A percentile compares a stretch with the other conserved stretches of the same genome.
Conservation (phyloP, 2,797 vertebrate genomes). For the Pipistrellus pygmaeus region DNA sequence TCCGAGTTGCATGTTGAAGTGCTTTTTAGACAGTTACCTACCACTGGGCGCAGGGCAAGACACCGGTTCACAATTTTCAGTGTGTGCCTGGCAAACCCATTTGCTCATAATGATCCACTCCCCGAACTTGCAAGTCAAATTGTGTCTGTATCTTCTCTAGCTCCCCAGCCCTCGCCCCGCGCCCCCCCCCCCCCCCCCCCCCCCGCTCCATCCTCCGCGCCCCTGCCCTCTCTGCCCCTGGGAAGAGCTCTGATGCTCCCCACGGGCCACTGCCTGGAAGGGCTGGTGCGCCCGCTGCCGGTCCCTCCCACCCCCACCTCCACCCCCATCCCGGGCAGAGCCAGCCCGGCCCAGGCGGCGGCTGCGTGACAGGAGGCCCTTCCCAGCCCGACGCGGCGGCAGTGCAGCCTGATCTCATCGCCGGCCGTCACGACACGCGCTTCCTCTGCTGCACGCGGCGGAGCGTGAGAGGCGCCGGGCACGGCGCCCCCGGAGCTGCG, state of each 20-base stretch:
- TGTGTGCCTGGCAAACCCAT: neutral
- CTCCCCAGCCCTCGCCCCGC: neutral
- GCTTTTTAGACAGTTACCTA: conserved; percentile 36
- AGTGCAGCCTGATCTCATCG: conserved; percentile 90
- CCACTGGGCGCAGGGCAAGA: neutral
- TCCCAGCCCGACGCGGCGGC: conserved; percentile 86
- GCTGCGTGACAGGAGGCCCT: conserved; percentile 89
- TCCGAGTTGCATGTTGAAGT: neutral
- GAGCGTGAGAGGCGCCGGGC: conserved; percentile 67
- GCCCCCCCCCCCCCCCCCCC: no score
- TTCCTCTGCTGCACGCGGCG: conserved; percentile 62
- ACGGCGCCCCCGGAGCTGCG: neutral
- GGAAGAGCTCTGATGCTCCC: neutral
- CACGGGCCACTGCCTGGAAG: no score
- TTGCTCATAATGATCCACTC: neutral
- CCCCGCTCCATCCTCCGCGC: no score
- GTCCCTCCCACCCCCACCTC: no score
- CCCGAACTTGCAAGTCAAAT: neutral
- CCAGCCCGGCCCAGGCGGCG: conserved; percentile 55
- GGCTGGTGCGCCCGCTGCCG: no score
- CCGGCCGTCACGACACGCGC: conserved; percentile 92
- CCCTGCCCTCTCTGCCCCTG: neutral
- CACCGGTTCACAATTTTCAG: neutral
- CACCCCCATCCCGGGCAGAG: no score
- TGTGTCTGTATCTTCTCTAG: neutral